Base-by-base conservation (phyloP, 2,113 vertebrate species). In the Phasianus colchicus region DNA sequence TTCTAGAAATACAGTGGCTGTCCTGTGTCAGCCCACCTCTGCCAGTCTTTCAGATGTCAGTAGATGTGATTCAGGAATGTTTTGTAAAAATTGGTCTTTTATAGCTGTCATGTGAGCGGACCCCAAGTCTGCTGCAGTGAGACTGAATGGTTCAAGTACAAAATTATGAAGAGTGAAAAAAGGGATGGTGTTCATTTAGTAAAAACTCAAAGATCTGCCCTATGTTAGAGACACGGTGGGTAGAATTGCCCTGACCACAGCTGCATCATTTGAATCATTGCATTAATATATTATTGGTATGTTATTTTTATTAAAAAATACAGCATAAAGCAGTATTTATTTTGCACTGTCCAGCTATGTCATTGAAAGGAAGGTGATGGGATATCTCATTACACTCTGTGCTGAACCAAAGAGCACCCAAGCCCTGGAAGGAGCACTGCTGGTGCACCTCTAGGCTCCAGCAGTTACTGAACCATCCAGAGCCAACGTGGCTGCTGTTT, bases 331-430 rank as follows among this genome's bases (percentile, higher is more conserved):
- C 40, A 4, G 24, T 1, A 2, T 60, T 81, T 10, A 3, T 47
- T 40, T 12, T 6, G 0, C 6, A 2, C 3, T n/a, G 17, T 32
- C 72, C 2, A 5, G 1, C 9, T 4, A 0, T 10, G 6, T 0
- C 18, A 1, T 0, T 8, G 64, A 3, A 24, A 29, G 24, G 69
- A 48, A 8, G 3, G 6, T 9, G 15, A 1, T 4, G 1, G 34
- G 17, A 1, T 12, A 0, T 3, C 25, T 43, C 27, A 1, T 30
- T 1, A 0, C 17, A 2, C 32, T 25, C 13, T 29, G 19, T 38
- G 29, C 65, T 17, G 27, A 54, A 54, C 52, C 27, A 8, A 27
- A n/a, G 45, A 34, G 29, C 27, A 2, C 22, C 34, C 21, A 1
- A 1, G 1, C 36, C 1, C 74, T 52, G 80, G 14, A 27, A 7